Base-by-base conservation (phyloP, 2,113 vertebrate genomes). In the Sinocyclocheilus maitianheensis region DNA sequence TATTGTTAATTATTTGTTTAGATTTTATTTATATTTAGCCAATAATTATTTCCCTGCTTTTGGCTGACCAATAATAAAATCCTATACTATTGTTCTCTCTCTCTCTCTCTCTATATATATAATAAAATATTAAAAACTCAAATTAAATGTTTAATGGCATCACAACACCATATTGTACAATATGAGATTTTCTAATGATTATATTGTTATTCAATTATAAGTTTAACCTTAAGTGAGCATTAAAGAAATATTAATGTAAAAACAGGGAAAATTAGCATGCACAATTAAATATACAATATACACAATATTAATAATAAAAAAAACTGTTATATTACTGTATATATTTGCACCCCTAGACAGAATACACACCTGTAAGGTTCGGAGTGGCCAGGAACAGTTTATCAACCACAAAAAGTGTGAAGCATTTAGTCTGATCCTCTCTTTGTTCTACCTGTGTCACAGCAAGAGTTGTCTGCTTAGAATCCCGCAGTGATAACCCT, bases 341-440 rank as follows among this genome's bases (percentile, higher is more conserved):
- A n/a, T 34, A 58, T 3, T 55, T 77, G 48, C 3, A 77, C 10
- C 24, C 24, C 13, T 78, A 30, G 46, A 69, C 20, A 84, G 7
- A 37, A 24, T 24, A 84, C 89, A 13, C 83, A 95, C 94, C 92
- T 94, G 88, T 85, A 14, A 89, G 71, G 80, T 71, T 87, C 18
- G 89, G 83, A 10, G 88, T 89, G 84, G 88, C 90, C 80, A 92
- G 88, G 89, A 94, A 94, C 83, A 93, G 48, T 71, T 90, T 91
- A 87, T 94, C 93, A 14, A 93, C 88, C 84, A 93, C 85, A 83
- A 93, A 92, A 87, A 92, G 79, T 1, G 90, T 91, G 24, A 90
- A 83, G 43, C 65, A 83, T 67, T 90, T 88, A 5, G 14, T 85
- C 77, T 86, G 75, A 26, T 87, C 77, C 13, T 34, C 30, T 9